A percentile compares a stretch with the other conserved stretches of the same genome.
Evolutionary conservation across 2,113 vertebrate genomes (phyloP).

Genomic region (Xenopus tropicalis): DNA sequence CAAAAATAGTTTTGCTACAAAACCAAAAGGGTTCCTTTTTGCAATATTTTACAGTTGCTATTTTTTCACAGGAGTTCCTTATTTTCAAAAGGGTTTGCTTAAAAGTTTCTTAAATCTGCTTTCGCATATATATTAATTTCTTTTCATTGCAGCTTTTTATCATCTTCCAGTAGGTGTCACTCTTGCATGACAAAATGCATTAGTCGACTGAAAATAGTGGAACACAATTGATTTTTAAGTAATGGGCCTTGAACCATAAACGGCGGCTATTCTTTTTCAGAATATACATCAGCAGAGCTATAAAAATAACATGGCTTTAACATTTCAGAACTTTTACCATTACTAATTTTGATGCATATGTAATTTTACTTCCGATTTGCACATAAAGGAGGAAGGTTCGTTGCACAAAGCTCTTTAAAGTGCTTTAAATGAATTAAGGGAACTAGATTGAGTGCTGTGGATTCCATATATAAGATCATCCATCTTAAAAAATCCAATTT

Average conservation of each 20-base stretch:
- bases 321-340: constrained; percentile 37
- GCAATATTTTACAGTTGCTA: too few species aligned
- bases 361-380: constrained; percentile 18
- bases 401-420: constrained; percentile 5
- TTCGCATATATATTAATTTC: too few species aligned
- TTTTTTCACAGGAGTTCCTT: too few species aligned
- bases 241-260: constrained; percentile 23
- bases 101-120: too few species aligned
- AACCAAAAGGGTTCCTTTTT: too few species aligned
- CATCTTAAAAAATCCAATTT: constrained; percentile 40
- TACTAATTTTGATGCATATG: constrained; percentile 39
- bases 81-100: too few species aligned
- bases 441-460: constrained; percentile 24
- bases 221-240: constrained; percentile 16
- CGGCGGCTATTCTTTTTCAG: constrained; percentile 26
- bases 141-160: background rate
- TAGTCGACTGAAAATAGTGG: background rate
- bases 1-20: too few species aligned
- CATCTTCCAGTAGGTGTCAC: constrained; percentile 66
- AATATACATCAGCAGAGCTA: constrained; percentile 8
- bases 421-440: constrained; percentile 40
- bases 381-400: background rate
- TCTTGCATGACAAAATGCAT: constrained; percentile 58
- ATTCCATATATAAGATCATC: constrained; percentile 28
- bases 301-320: background rate